A percentile compares a stretch with the other conserved stretches of the same genome.
Conservation (phyloP, 1,140 invertebrate genomes). For the Aradophagus sp. region DNA sequence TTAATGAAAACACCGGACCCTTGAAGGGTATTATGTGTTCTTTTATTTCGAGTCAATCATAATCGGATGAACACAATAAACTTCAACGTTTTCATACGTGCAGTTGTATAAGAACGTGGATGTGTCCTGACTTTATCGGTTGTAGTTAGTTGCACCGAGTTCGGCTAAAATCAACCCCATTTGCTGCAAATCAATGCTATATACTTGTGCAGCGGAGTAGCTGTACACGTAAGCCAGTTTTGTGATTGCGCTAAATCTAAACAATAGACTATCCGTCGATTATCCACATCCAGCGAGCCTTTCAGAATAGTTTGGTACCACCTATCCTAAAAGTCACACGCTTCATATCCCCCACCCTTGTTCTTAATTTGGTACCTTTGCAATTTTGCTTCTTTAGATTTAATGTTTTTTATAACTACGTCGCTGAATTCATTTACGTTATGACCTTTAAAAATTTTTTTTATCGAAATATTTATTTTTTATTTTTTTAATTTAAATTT, state of each 20-base stretch:
- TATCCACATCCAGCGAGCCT: slow-evolving; percentile 51
- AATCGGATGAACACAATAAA: slow-evolving; percentile 58
- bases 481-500: no score
- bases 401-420: no score
- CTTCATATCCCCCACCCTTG: slow-evolving; percentile 1
- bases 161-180: slow-evolving; percentile 51
- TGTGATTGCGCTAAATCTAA: slow-evolving; percentile 64
- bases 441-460: no score
- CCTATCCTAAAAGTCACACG: slow-evolving; percentile 49
- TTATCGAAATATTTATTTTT: no score
- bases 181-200: slow-evolving; percentile 58
- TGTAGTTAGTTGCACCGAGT: slow-evolving; percentile 35
- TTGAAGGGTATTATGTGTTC: slow-evolving; percentile 34
- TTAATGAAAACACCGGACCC: slow-evolving; percentile 20
- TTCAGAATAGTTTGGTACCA: slow-evolving; percentile 40
- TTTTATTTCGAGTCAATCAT: slow-evolving; percentile 56
- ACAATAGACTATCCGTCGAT: slow-evolving; percentile 61
- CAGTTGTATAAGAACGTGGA: slow-evolving; percentile 37
- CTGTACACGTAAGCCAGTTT: slow-evolving; percentile 56
- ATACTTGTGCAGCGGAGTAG: slow-evolving; percentile 49
- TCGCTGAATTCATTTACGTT: no score
- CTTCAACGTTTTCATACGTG: slow-evolving; percentile 26
- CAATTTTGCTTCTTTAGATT: no score
- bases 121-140: slow-evolving; percentile 37
- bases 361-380: no score